Percentiles rank a stretch among this genome's conserved stretches.
phyloP scores from a whole-genome alignment of 2,888 invertebrate species.

The Apodemia duryi region DNA sequence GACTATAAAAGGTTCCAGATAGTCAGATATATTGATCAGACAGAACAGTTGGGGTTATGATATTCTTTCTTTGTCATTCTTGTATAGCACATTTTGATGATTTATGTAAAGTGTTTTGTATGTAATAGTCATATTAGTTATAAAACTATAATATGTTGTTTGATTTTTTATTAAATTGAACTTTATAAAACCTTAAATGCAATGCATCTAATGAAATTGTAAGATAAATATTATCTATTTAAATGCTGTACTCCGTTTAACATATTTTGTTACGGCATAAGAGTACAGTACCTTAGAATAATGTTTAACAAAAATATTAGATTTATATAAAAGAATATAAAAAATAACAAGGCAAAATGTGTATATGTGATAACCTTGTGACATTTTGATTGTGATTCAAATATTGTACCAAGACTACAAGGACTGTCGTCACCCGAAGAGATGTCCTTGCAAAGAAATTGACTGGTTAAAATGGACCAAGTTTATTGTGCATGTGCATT shows the following conservation, averaged over 20 bases:
- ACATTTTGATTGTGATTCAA: background rate
- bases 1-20: no score
- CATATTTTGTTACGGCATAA: slow-evolving; percentile 30
- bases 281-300: slow-evolving; percentile 42
- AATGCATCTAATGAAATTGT: slow-evolving; percentile 76
- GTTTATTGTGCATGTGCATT: background rate
- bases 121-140: slow-evolving; percentile 56
- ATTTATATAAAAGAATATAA: no score
- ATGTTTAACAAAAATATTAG: slow-evolving; percentile 29
- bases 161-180: slow-evolving; percentile 77
- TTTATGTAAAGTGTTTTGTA: slow-evolving; percentile 51
- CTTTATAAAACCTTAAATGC: slow-evolving; percentile 71
- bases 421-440: background rate
- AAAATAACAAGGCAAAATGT: no score
- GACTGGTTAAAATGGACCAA: background rate
- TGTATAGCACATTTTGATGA: slow-evolving; percentile 41
- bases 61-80: slow-evolving; percentile 25
- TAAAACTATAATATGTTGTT: slow-evolving; percentile 59
- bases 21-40: no score
- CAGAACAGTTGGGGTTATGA: no score
- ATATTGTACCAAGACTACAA: background rate
- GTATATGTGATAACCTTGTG: no score
- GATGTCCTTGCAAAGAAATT: background rate
- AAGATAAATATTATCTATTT: slow-evolving; percentile 75
- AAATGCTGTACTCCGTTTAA: slow-evolving; percentile 52